Evolutionary conservation across 2,888 invertebrate species (phyloP), one percentile per base, ranked within the genome.

Genomic region (Drosophila stalkeri): DNA sequence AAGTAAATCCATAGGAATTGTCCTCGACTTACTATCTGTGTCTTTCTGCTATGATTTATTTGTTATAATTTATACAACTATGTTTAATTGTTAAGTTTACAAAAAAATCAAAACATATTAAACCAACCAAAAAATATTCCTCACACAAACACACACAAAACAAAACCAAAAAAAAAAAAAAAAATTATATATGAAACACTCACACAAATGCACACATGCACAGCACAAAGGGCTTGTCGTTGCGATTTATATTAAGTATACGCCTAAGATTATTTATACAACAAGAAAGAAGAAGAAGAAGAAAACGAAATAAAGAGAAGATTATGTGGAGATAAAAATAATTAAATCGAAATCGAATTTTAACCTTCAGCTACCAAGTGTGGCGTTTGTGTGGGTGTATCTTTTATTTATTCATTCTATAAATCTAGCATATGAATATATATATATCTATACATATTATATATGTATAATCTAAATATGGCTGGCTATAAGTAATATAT

Each of bases 1-100:
- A 98, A 98, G 96, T 98, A 95, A 95, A 82, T 62, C 56, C 47
- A 54, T 55, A 68, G 64, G 51, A 51, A 20, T 59, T 55, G 41
- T 62, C 47, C 47, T 18, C 64, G 20, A 44, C 41, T 3, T 70
- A 59, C 64, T 70, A 55, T 71, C 66, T 70, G 59, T 37, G 33
- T 77, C 64, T 68, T 62, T 66, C 61, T 66, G 57, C 52, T 54
- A 51, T 54, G 18, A 31, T 55, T 55, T 55, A 55, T 52, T 46
- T 55, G 47, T 67, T 59, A 51, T 51, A 18, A 51, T 64, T 65
- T 80, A 61, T 44, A 68, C 55, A 64, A 64, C 56, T 75, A 84
- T 75, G 66, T 74, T 65, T 83, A 83, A 80, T 69, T 75, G 77
- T 77, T 82, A 80, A 78, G 84, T 77, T 75, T 63, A 64, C 64